A percentile compares a stretch with the other conserved stretches of the same genome.
These are phyloP conservation scores for Andrena cerasifolii DNA, from an alignment of 1,140 invertebrate species.

Conservation along the genomic window DNA sequence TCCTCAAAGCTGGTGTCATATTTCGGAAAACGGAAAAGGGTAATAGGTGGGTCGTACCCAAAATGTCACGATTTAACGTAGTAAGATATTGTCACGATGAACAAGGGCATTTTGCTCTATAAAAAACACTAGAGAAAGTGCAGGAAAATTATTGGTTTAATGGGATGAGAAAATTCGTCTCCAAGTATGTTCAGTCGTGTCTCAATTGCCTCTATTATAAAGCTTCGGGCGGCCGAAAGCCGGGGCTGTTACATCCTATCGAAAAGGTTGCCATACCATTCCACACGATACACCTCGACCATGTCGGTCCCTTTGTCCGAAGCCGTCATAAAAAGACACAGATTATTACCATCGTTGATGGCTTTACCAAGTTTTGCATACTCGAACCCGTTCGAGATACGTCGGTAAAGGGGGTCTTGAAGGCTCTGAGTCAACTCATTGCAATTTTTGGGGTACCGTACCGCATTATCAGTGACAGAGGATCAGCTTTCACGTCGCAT, in stretches of 20 bases:
- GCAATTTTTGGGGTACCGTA: not conserved
- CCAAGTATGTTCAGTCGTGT: not conserved
- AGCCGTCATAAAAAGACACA: not conserved
- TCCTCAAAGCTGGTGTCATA: too few species aligned
- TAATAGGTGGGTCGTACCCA: not conserved
- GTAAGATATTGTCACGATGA: not conserved
- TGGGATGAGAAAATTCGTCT: not conserved
- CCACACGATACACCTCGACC: not conserved
- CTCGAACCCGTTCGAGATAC: not conserved
- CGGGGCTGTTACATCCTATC: not conserved
- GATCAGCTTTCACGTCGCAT: not conserved
- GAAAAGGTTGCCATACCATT: not conserved
- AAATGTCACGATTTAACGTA: not conserved
- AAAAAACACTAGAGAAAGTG: not conserved
- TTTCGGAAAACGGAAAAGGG: too few species aligned
- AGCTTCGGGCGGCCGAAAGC: not conserved
- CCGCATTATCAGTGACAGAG: conserved; percentile 3
- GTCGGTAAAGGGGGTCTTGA: not conserved
- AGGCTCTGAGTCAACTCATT: not conserved
- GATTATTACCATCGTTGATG: not conserved
- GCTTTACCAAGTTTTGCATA: not conserved
- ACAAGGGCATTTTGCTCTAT: not conserved
- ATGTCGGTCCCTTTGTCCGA: not conserved
- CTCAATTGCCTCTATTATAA: not conserved
- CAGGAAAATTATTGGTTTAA: conserved; percentile 5